Percentiles rank a stretch among this genome's conserved stretches.
Evolutionary conservation across 1,140 invertebrate genomes (phyloP).

Genomic region (Trichonephila clavata): DNA sequence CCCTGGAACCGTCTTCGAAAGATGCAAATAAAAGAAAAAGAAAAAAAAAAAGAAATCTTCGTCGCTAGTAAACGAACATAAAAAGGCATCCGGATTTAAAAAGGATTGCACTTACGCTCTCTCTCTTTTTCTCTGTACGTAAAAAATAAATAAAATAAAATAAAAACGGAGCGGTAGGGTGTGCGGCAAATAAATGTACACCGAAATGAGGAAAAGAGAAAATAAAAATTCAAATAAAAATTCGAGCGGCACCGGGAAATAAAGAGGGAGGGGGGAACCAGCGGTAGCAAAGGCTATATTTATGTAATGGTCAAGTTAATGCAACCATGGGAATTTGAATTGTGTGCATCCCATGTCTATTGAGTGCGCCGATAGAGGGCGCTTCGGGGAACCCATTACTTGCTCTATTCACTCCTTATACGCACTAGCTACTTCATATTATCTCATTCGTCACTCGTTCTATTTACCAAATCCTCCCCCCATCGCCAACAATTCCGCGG

Average conservation of each 20-base stretch:
- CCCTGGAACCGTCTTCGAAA: not conserved
- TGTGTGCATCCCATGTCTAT: constrained; percentile 77
- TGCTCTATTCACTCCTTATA: constrained; percentile 74
- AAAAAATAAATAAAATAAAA: constrained; percentile 46
- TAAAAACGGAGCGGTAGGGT: constrained; percentile 2
- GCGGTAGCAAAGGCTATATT: constrained; percentile 73
- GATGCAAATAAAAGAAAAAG: constrained; percentile 1
- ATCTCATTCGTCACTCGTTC: constrained; percentile 77
- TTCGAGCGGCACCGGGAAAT: constrained; percentile 32
- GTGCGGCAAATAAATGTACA: constrained; percentile 61
- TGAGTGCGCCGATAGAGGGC: constrained; percentile 70
- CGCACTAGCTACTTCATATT: constrained; percentile 68
- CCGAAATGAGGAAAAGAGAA: constrained; percentile 63
- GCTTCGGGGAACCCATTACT: constrained; percentile 69
- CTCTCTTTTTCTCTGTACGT: not conserved
- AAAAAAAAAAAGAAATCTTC: constrained; percentile 51
- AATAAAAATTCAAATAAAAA: constrained; percentile 76
- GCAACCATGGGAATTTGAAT: constrained; percentile 77
- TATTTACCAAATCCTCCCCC: constrained; percentile 68
- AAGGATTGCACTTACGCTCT: constrained; percentile 72
- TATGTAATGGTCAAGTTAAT: constrained; percentile 76
- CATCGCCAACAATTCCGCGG: constrained; percentile 60
- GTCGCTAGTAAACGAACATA: constrained; percentile 59
- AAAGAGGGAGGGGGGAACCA: constrained; percentile 16
- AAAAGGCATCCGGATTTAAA: constrained; percentile 72